Base-by-base conservation (phyloP, 2,113 vertebrate species). In the Sceloporus undulatus region DNA sequence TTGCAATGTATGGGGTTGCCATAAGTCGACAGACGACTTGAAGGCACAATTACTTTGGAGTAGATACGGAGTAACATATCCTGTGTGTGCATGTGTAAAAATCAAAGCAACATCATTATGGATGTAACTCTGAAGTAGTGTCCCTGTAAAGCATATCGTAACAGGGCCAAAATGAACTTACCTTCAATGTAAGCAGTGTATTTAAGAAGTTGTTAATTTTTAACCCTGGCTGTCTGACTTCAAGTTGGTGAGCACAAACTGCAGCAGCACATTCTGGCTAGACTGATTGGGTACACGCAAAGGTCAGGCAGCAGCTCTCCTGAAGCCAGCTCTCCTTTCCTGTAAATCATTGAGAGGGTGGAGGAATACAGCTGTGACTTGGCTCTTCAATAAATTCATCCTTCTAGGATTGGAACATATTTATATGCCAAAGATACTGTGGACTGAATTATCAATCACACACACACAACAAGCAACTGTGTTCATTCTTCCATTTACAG, bases 201-300 rank as follows among this genome's bases (percentile, higher is more conserved):
- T 74, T 52, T 27, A 68, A 88, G 56, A 76, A 23, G 0, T 59
- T 0, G 94, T 96, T 95, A 95, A 96, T 96, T 88, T 94, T 95
- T 96, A 95, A 95, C 91, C 94, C 90, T 91, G 84, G 85, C 92
- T 91, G 93, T 91, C 93, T 94, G 92, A n/a, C 91, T 59, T 56
- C 79, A 68, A 11, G 83, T 38, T 48, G 88, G 90, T 82, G 4
- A 84, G 38, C 0, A 13, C 85, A 4, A 87, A 85, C 68, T 42
- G 1, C 74, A 9, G 85, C 0, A 0, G 68, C 56, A 71, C 42
- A 0, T 6, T 11, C 87, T 25, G 86, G 88, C 88, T 91, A 40
- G 9, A 13, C 79, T 79, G 29, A 34, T 82, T 0, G 0, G 70
- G 87, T 68, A 85, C 59, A 1, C 0, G 71, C 9, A 9, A 1